Conservation (phyloP, 1,140 invertebrate genomes). For the Gryllus bimaculatus region DNA sequence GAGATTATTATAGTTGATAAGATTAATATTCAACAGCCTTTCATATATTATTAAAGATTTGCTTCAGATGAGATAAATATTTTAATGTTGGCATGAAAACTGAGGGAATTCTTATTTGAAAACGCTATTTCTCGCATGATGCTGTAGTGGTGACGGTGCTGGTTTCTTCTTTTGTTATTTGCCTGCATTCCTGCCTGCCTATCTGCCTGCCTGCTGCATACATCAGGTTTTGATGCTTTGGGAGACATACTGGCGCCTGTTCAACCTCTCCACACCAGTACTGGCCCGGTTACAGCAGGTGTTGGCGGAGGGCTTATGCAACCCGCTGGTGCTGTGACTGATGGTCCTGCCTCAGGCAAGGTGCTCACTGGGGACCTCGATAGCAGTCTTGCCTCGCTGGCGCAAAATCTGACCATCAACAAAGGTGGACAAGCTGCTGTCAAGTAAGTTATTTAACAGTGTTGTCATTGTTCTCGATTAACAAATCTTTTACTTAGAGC, state of each 20-base stretch:
- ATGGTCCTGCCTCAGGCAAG: constrained; percentile 39
- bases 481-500: too few relatives aligned
- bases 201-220: constrained; percentile 7
- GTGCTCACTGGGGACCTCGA: constrained; percentile 86
- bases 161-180: background rate
- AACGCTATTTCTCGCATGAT: background rate
- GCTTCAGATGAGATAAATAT: too few relatives aligned
- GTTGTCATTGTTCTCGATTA: too few relatives aligned
- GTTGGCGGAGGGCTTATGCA: background rate
- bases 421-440: constrained; percentile 58
- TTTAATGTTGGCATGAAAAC: too few relatives aligned
- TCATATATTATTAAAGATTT: too few relatives aligned
- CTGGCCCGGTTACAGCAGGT: constrained; percentile 10
- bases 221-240: constrained; percentile 56
- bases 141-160: background rate
- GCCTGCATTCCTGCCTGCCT: background rate
- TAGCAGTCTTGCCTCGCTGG: constrained; percentile 78
- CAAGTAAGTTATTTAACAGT: constrained; percentile 47
- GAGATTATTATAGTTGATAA: too few relatives aligned
- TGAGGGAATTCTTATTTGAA: too few relatives aligned
- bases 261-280: constrained; percentile 7
- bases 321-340: background rate
- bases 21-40: too few relatives aligned
- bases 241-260: constrained; percentile 50
- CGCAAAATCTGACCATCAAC: constrained; percentile 86